phyloP scores from a whole-genome alignment of 2,113 vertebrate genomes.

The Pangasianodon hypophthalmus region DNA sequence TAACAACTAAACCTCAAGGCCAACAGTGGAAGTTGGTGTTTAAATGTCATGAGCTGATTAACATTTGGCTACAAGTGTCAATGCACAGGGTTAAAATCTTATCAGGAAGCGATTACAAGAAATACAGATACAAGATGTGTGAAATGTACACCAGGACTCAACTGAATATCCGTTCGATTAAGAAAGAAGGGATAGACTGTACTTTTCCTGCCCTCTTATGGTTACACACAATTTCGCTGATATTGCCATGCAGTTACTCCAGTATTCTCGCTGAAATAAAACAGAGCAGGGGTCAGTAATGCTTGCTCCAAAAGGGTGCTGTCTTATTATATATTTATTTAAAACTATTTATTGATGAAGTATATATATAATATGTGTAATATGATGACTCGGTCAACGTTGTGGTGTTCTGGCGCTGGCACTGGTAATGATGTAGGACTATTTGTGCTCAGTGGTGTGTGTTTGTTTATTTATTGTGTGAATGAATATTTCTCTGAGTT shows the following conservation, averaged over 20 bases:
- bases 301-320: constrained; percentile 43
- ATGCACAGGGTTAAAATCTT: neutral
- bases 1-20: neutral
- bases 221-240: constrained; percentile 30
- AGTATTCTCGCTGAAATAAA: constrained; percentile 30
- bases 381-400: neutral
- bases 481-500: constrained; percentile 16
- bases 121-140: neutral
- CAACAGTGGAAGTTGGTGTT: neutral
- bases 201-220: constrained; percentile 29
- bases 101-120: neutral
- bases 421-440: constrained; percentile 20
- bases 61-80: neutral
- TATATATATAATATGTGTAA: constrained; percentile 3
- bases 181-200: neutral
- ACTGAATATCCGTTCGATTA: neutral
- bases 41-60: neutral
- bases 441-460: constrained; percentile 21
- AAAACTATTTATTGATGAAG: constrained; percentile 4
- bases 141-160: neutral
- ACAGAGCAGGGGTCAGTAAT: constrained; percentile 32
- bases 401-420: constrained; percentile 13
- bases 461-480: constrained; percentile 37
- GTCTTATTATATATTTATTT: constrained; percentile 26
- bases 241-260: constrained; percentile 10